Evolutionary conservation across 2,113 vertebrate species (phyloP), one percentile per base, ranked within the genome.

Genomic region (Leptosomus discolor): DNA sequence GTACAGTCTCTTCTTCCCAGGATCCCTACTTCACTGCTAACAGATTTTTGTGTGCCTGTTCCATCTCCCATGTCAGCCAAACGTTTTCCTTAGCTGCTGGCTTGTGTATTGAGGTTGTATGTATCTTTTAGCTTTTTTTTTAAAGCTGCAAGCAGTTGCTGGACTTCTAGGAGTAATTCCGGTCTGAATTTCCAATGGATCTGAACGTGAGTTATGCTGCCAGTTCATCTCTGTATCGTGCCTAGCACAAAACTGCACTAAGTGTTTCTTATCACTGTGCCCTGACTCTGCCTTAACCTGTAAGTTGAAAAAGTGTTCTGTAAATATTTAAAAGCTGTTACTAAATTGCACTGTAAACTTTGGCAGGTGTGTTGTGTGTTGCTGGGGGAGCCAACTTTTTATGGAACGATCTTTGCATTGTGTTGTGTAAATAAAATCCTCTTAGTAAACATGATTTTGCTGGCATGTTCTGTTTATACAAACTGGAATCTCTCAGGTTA

Each of bases 201-300:
- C 71, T 74, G 67, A 88, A 48, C 22, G 3, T 3, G 27, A 58
- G 9, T 64, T 54, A 39, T 12, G 65, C 65, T 96, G 89, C 89
- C 76, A 70, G 68, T 87, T 85, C 48, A 21, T 60, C 68, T 90
- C 67, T 54, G 15, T 58, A 34, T 60, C 76, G 46, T 9, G 64
- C 76, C 79, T 74, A 86, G 50, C 88, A 71, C 74, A 81, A 74
- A 96, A 63, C 91, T 89, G 88, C 91, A 94, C 96, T 51, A 88
- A 81, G 85, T 88, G 91, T 94, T 93, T 88, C 94, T 95, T 87
- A 92, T 64, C 95, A 92, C 95, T 94, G 95, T 96, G 97, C 92
- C 92, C 97, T 87, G 80, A 82, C 92, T 97, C 92, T 96, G 97
- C 96, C 97, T 97, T 97, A 96, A 97, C 45, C 50, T 89, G 6